Evolutionary conservation across 1,140 invertebrate genomes (phyloP).

Genomic region (Eufriesea mexicana): DNA sequence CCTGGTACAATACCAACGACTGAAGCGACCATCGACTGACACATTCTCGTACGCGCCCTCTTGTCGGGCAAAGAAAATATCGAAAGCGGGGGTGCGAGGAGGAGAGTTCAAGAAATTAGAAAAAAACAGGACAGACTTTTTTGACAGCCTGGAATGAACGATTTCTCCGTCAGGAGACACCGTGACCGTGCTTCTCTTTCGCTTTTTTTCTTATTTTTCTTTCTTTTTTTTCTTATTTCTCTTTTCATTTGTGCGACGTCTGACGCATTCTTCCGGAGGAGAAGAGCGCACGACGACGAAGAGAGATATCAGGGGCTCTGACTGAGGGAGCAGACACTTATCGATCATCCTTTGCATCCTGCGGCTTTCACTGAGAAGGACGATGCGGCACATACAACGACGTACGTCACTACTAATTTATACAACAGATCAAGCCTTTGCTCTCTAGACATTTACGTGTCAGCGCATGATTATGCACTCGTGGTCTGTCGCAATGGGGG

Average conservation of each 20-base stretch:
- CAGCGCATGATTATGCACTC: slow-evolving; percentile 60
- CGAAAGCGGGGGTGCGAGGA: neutral
- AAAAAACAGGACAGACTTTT: neutral
- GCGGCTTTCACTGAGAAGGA: slow-evolving; percentile 54
- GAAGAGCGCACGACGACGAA: slow-evolving; percentile 9
- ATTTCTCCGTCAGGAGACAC: neutral
- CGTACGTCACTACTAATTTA: slow-evolving; percentile 70
- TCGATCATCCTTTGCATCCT: slow-evolving; percentile 46
- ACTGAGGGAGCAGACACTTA: slow-evolving; percentile 1
- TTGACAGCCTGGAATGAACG: neutral
- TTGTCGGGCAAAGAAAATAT: neutral
- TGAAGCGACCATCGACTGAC: neutral
- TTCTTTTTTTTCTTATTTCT: neutral
- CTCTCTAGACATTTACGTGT: slow-evolving; percentile 71
- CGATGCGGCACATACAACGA: slow-evolving; percentile 70
- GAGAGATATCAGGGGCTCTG: neutral
- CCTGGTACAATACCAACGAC: neutral
- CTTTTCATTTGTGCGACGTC: neutral
- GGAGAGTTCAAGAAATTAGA: neutral
- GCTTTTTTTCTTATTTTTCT: neutral
- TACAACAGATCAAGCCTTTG: slow-evolving; percentile 74
- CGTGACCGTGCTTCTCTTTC: neutral
- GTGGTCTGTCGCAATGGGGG: slow-evolving; percentile 56
- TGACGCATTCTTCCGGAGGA: neutral
- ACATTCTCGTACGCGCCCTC: neutral